phyloP scores from a whole-genome alignment of 1,140 invertebrate species.

The Druon quercuslanigerum region DNA sequence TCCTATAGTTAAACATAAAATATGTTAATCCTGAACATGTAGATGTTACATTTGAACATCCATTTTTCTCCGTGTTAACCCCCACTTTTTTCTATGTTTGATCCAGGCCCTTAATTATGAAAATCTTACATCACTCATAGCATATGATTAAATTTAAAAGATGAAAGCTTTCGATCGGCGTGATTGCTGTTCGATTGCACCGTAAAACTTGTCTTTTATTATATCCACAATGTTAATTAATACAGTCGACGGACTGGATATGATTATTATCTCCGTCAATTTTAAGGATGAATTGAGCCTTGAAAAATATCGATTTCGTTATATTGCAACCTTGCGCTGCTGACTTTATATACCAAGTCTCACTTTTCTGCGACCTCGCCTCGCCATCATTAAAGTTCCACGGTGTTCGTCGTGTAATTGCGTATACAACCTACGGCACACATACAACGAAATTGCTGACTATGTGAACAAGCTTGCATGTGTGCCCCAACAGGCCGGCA shows the following conservation, averaged over 20 bases:
- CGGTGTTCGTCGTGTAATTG: slow-evolving; percentile 39
- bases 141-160: not conserved
- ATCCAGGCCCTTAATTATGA: not conserved
- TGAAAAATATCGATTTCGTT: slow-evolving; percentile 28
- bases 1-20: no score
- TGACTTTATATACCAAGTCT: slow-evolving; percentile 30
- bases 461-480: slow-evolving; percentile 35
- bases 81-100: no score
- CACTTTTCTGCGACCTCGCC: slow-evolving; percentile 28
- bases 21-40: no score
- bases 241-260: not conserved
- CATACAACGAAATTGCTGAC: slow-evolving; percentile 8
- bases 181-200: not conserved
- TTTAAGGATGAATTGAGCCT: slow-evolving; percentile 30
- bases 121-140: not conserved
- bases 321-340: slow-evolving; percentile 31
- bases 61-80: no score
- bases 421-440: slow-evolving; percentile 29
- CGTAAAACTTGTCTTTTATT: slow-evolving; percentile 22
- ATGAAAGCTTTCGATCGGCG: not conserved
- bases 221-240: slow-evolving; percentile 23
- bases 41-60: no score
- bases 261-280: slow-evolving; percentile 28
- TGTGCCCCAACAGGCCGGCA: slow-evolving; percentile 36
- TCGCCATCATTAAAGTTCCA: slow-evolving; percentile 44